phyloP scores from a whole-genome alignment of 2,888 invertebrate genomes.

The Aelia acuminata region DNA sequence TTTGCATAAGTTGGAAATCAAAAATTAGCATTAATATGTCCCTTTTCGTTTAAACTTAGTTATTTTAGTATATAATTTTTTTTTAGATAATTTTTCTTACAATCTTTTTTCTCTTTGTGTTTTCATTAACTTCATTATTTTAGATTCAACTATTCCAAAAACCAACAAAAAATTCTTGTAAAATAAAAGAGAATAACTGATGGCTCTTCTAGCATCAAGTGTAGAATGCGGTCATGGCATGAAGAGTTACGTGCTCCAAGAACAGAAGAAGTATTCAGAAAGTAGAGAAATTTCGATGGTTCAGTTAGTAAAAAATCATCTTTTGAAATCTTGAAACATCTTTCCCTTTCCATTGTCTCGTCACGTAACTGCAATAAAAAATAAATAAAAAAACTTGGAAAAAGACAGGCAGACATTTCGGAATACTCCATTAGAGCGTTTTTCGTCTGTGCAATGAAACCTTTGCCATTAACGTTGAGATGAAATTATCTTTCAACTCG shows the following conservation, averaged over 20 bases:
- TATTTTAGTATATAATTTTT: too few relatives aligned
- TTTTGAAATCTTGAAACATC: background rate
- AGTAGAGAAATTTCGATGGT: background rate
- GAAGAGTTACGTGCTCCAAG: background rate
- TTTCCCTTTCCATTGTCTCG: background rate
- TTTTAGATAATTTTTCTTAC: too few relatives aligned
- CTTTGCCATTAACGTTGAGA: background rate
- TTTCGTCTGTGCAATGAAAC: background rate
- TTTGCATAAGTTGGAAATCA: too few relatives aligned
- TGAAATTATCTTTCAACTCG: background rate
- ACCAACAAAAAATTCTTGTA: too few relatives aligned
- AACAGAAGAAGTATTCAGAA: background rate
- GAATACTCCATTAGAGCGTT: background rate
- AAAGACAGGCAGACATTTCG: background rate
- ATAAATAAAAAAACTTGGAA: too few relatives aligned
- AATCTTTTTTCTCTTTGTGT: too few relatives aligned
- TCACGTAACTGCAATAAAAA: background rate
- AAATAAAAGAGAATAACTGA: too few relatives aligned
- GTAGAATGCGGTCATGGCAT: background rate
- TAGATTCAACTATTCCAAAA: too few relatives aligned
- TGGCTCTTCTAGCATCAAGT: background rate
- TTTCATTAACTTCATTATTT: too few relatives aligned
- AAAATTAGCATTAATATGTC: too few relatives aligned
- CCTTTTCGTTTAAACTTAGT: too few relatives aligned
- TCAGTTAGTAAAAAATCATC: background rate